Conservation (phyloP, 1,140 invertebrate genomes). For the Bathynomus jamesi region DNA sequence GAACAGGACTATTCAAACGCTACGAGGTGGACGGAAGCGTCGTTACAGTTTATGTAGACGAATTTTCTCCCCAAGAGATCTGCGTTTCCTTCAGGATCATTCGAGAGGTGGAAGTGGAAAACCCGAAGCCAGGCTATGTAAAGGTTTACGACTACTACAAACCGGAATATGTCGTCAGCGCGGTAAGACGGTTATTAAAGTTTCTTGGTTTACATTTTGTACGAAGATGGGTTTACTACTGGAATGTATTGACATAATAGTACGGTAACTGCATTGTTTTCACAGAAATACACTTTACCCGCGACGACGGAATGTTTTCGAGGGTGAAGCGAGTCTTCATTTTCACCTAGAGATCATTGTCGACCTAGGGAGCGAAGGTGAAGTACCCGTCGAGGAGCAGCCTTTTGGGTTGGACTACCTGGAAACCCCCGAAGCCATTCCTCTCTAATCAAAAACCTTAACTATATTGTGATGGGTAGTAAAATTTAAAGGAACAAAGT, state of each 20-base stretch:
- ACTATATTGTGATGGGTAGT: too few species aligned
- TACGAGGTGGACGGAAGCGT: conserved; percentile 44
- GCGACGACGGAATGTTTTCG: background rate
- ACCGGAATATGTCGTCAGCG: conserved; percentile 3
- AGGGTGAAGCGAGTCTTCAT: background rate
- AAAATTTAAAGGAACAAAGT: too few species aligned
- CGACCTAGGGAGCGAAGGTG: background rate
- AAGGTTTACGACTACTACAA: conserved; percentile 56
- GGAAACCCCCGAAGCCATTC: too few species aligned
- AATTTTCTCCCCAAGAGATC: conserved; percentile 40
- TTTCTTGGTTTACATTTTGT: too few species aligned
- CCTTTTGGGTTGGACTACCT: too few species aligned
- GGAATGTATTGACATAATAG: too few species aligned
- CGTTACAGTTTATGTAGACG: conserved; percentile 47
- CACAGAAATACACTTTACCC: background rate
- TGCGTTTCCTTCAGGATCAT: conserved; percentile 47
- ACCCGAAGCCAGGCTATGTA: conserved; percentile 54
- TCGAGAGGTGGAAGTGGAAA: conserved; percentile 45
- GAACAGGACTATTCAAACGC: conserved; percentile 39
- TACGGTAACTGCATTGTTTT: too few species aligned
- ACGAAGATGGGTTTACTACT: too few species aligned
- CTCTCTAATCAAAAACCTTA: too few species aligned
- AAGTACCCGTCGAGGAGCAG: background rate
- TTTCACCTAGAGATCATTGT: background rate
- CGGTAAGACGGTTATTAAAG: too few species aligned